Evolutionary conservation across 1,140 invertebrate genomes (phyloP).

Genomic region (Agrypnia vestita): DNA sequence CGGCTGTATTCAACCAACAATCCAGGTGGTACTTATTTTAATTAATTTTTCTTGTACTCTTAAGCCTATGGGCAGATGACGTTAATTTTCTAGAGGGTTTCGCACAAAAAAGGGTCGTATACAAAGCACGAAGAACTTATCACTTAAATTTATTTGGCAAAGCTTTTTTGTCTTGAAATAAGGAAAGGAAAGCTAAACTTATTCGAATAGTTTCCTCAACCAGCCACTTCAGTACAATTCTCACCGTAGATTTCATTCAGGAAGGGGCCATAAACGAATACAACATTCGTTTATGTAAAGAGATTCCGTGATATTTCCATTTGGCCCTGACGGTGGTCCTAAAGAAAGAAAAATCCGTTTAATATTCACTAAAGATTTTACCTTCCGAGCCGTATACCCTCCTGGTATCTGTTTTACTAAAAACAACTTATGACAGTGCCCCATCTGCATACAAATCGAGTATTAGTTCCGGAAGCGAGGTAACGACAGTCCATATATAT

Average conservation of each 20-base stretch:
- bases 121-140: too few species aligned
- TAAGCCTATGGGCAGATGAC: too few species aligned
- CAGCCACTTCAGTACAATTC: constrained; percentile 50
- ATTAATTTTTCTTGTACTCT: too few species aligned
- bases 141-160: background rate
- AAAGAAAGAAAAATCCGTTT: constrained; percentile 52
- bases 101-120: too few species aligned
- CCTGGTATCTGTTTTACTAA: constrained; percentile 58
- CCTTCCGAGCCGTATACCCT: constrained; percentile 34
- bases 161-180: background rate
- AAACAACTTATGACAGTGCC: constrained; percentile 58
- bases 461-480: constrained; percentile 54
- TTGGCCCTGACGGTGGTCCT: constrained; percentile 15
- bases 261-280: constrained; percentile 18
- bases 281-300: constrained; percentile 22
- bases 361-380: constrained; percentile 61
- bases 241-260: constrained; percentile 53
- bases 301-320: constrained; percentile 49
- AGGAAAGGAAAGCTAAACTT: constrained; percentile 51
- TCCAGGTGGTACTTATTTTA: too few species aligned
- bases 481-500: constrained; percentile 46
- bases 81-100: too few species aligned
- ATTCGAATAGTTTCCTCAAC: constrained; percentile 54
- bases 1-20: too few species aligned
- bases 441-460: constrained; percentile 60